Percentiles rank a stretch among this genome's conserved stretches.
These are phyloP conservation scores for Baronia brevicornis DNA, from an alignment of 2,888 invertebrate genomes.

Conservation along the genomic window DNA sequence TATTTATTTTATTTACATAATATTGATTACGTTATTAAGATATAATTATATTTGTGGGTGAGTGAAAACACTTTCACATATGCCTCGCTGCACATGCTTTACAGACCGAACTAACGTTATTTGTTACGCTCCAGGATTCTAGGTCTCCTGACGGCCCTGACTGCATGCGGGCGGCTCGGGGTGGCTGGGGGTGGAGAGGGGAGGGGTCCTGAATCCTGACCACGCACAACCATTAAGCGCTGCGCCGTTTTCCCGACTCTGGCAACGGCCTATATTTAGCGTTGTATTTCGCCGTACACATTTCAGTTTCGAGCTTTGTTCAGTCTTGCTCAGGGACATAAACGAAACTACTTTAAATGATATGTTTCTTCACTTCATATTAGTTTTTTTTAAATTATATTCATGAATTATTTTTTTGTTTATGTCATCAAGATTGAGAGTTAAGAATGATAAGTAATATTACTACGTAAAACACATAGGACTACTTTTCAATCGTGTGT, in stretches of 20 bases:
- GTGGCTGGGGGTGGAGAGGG: slow-evolving; percentile 25
- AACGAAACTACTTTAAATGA: not conserved
- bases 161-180: slow-evolving; percentile 15
- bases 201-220: slow-evolving; percentile 53
- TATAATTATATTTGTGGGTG: no score
- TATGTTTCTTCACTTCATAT: no score
- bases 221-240: slow-evolving; percentile 62
- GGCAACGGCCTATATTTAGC: slow-evolving; percentile 62
- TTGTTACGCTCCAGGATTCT: slow-evolving; percentile 37
- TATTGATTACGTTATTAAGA: no score
- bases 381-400: no score
- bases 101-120: slow-evolving; percentile 16
- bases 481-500: no score
- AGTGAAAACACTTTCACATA: slow-evolving; percentile 15
- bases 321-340: slow-evolving; percentile 10
- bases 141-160: slow-evolving; percentile 33
- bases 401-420: no score
- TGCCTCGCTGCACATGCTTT: slow-evolving; percentile 3
- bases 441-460: no score
- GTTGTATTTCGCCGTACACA: slow-evolving; percentile 45
- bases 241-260: slow-evolving; percentile 31
- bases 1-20: no score
- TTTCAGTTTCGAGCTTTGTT: slow-evolving; percentile 18
- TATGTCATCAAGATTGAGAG: no score
- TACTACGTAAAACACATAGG: no score